Base-by-base conservation (phyloP, 2,888 invertebrate genomes). In the Gymnoscelis rufifasciata region DNA sequence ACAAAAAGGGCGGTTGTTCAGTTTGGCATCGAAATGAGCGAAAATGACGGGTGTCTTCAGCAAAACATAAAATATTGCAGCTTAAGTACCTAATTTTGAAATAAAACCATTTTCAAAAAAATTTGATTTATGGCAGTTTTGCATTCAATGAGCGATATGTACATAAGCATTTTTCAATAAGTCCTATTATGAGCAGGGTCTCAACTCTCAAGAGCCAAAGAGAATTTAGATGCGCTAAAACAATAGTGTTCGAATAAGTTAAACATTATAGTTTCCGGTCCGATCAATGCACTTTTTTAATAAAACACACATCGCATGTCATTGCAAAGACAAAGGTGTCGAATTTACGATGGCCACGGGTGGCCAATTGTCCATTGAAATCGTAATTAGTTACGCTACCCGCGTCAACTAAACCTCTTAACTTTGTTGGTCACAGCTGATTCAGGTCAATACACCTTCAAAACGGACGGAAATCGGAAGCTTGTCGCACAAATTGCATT, bases 401-500 rank as follows among this genome's bases (percentile, higher is more conserved):
- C 48, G 51, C 44, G 43, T 47, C 38, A 31, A n/a, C 15, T 33
- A 33, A 19, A 33, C 10, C 31, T 13, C 29, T 23, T 28, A 30
- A 49, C 44, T 33, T 24, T 31, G 31, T 38, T 33, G 28, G 27
- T 12, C 41, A 19, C 44, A 49, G 45, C 51, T 51, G 48, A 51
- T 52, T 41, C 38, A 49, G 54, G 51, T 51, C 52, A 46, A 28
- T 39, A 37, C 73, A 74, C 81, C 68, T 68, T 61, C 62, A 54
- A 68, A 71, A 61, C 62, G 60, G 57, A 54, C 63, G 64, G 61
- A 68, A 60, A 67, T 80, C 77, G 81, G 84, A 83, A 81, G 75
- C 71, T 59, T 69, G 70, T 68, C 62, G 57, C 68, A 46, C 62
- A 74, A 81, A 83, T 78, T 76, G 78, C 78, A 82, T 81, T 78